Base-by-base conservation (phyloP, 2,113 vertebrate genomes). In the Equus przewalskii region DNA sequence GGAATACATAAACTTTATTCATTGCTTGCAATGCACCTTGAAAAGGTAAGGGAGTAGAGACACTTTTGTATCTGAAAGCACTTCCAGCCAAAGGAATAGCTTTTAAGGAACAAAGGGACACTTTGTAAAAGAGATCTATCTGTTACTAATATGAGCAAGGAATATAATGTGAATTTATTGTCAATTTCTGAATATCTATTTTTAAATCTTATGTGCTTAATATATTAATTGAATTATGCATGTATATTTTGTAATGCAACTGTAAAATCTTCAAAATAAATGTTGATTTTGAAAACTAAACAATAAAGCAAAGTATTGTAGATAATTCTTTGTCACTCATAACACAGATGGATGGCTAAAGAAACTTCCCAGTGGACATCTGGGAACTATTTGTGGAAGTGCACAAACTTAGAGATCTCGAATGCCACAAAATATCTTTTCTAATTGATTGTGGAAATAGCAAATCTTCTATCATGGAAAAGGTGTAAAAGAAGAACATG, bases 371-470 rank as follows among this genome's bases (percentile, higher is more conserved):
- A 69, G 60, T 41, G 36, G 69, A 75, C 36, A 44, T 67, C 44
- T 70, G 49, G 21, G 58, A 72, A 15, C 41, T 80, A 54, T 65
- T 58, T 92, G 49, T 96, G 49, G 19, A 95, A 92, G 41, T 56
- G 1, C 1, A 30, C 36, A 76, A 76, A 82, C 19, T 72, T 54
- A 30, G 4, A 84, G 14, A 51, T n/a, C 58, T 65, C 18, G 64
- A 33, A 44, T 62, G 30, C 70, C 65, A 76, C 44, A 62, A 94
- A 69, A n/a, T 46, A 89, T 51, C 56, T 60, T 75, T 51, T 90
- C 46, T 75, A 64, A 82, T 18, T 67, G 30, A 90, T 78, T n/a
- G 41, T 93, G 26, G 65, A 92, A 97, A 89, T 28, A 80, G 44
- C 28, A 92, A 62, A 81, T 72, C 84, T 92, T 93, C 30, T 22